Evolutionary conservation across 1,140 invertebrate species (phyloP).

Genomic region (Contarinia nasturtii): DNA sequence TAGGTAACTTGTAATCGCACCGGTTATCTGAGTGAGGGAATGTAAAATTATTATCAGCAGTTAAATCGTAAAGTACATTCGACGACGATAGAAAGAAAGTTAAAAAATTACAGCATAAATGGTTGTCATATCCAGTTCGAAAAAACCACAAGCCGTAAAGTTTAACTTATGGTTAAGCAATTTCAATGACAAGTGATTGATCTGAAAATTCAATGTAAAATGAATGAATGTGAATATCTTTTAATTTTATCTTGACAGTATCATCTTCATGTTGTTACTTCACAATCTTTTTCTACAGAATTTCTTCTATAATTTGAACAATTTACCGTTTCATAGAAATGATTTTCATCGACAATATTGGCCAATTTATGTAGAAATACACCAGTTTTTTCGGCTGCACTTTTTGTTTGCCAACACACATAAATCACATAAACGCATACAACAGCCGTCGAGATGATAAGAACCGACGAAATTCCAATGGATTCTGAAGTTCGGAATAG

Average conservation of each 20-base stretch:
- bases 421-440: constrained; percentile 23
- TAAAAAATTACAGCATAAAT: constrained; percentile 14
- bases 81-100: neutral
- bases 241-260: too few relatives aligned
- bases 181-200: constrained; percentile 21
- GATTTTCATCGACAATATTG: constrained; percentile 19
- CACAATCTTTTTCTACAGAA: too few relatives aligned
- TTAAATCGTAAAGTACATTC: neutral
- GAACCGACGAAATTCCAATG: constrained; percentile 15
- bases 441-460: constrained; percentile 17
- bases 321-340: constrained; percentile 18
- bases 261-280: too few relatives aligned
- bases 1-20: constrained; percentile 22
- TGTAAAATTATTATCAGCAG: neutral
- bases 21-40: constrained; percentile 10
- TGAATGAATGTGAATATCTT: too few relatives aligned
- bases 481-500: constrained; percentile 20
- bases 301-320: neutral
- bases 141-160: constrained; percentile 23
- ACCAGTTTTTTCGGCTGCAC: constrained; percentile 20
- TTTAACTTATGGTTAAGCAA: constrained; percentile 21
- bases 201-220: neutral
- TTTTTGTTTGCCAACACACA: constrained; percentile 21
- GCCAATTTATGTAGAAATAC: constrained; percentile 21
- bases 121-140: constrained; percentile 22